Base-by-base conservation (phyloP, 2,888 invertebrate species). In the Meloe dianella region DNA sequence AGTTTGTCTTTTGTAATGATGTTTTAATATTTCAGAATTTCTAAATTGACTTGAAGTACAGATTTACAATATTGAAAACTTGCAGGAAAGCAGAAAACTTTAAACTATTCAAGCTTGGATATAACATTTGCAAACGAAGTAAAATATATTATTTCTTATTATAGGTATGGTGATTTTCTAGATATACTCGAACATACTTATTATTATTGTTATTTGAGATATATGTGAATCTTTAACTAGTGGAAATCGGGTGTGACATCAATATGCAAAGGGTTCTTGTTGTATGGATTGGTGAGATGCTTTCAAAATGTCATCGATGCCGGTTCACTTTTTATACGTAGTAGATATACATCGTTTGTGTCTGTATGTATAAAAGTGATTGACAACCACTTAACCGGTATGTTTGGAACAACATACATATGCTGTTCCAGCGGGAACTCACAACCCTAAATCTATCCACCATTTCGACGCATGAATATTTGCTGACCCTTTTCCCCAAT, bases 351-450 rank as follows among this genome's bases (percentile, higher is more conserved):
- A 17, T 41, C 17, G 6, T n/a, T 17, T 17, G n/a, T 41, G 41
- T 17, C 17, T 41, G 5, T 35, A 5, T 35, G 12, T 14, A 12
- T n/a, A 41, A 5, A 41, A 7, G 41, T 77, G 77, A 77, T 76
- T 77, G 77, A 77, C 77, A 77, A 70, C 74, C 77, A 77, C 77
- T 77, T 77, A 76, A 74, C 70, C 63, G 71, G 70, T 64, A 29
- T 62, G 71, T 71, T 70, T 71, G 71, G 71, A 73, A 73, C 72
- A 69, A 69, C 73, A 71, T 68, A 71, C 71, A 70, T 58, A 65
- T 63, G 60, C 65, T 57, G 63, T 68, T 64, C 64, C 57, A 41
- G n/a, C 54, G 63, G 65, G 60, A 59, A 51, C 32, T 35, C 32
- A 38, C 27, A 66, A 66, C 41, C 41, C 41, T 17, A 41, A 17